These are phyloP conservation scores for Harpalus rubripes DNA, from an alignment of 2,888 invertebrate genomes.

Conservation along the genomic window DNA sequence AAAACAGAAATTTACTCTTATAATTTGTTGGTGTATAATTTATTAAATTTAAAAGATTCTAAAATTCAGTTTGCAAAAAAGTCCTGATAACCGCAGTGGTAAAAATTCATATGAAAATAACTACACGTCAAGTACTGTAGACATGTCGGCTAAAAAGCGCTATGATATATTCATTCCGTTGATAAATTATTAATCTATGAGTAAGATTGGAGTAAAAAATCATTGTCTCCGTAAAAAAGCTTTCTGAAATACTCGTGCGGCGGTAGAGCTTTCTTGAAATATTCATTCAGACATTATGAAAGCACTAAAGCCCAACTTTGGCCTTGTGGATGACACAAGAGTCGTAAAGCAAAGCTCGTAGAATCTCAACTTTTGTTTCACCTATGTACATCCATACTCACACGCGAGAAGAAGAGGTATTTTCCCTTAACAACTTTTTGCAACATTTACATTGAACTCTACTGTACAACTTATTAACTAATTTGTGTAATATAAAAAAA, in stretches of 20 bases:
- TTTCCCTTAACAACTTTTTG: too few species aligned
- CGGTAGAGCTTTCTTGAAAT: slow-evolving; percentile 21
- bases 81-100: background rate
- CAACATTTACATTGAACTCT: too few species aligned
- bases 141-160: background rate
- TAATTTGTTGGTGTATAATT: too few species aligned
- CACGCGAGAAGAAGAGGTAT: background rate
- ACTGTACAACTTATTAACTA: background rate
- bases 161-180: background rate
- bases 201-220: slow-evolving; percentile 35
- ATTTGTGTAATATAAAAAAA: background rate
- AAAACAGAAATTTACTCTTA: too few species aligned
- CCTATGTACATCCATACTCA: slow-evolving; percentile 9
- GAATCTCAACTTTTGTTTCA: slow-evolving; percentile 50
- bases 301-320: slow-evolving; percentile 54
- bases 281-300: slow-evolving; percentile 46
- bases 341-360: slow-evolving; percentile 52
- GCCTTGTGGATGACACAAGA: slow-evolving; percentile 46
- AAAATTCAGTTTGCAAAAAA: background rate
- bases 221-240: slow-evolving; percentile 40
- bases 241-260: slow-evolving; percentile 14
- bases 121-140: background rate
- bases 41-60: too few species aligned
- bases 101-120: slow-evolving; percentile 7
- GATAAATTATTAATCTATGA: slow-evolving; percentile 1